These are phyloP conservation scores for Lontra canadensis DNA, from an alignment of 2,113 vertebrate genomes.

Conservation along the genomic window DNA sequence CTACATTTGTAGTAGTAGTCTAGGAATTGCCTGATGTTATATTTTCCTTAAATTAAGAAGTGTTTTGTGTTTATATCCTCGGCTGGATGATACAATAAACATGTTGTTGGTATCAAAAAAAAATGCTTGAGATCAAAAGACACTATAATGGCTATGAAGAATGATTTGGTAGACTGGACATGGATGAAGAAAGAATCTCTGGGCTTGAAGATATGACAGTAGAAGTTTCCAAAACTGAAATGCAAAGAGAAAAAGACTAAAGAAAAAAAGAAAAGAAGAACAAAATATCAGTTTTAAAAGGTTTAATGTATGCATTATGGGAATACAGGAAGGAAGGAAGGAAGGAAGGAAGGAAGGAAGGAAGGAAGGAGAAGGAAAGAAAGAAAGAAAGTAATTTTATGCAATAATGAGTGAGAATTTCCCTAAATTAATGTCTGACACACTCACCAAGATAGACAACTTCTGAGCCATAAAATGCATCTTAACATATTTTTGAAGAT, in stretches of 20 bases:
- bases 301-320: neutral
- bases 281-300: neutral
- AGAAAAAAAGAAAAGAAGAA: neutral
- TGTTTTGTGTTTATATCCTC: conserved; percentile 49
- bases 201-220: neutral
- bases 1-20: conserved; percentile 2
- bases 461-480: neutral
- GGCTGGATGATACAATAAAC: conserved; percentile 57
- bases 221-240: neutral
- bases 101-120: neutral
- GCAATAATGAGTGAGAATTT: neutral
- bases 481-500: neutral
- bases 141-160: neutral
- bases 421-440: neutral
- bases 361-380: neutral
- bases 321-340: neutral
- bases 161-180: neutral
- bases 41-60: conserved; percentile 84
- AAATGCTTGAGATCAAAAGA: neutral
- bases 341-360: too few relatives aligned
- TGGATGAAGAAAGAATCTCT: neutral
- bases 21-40: conserved; percentile 37
- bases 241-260: neutral
- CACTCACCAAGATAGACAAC: neutral
- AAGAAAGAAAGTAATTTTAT: neutral